phyloP scores from a whole-genome alignment of 2,797 vertebrate species.

The Cetoscarus ocellatus region DNA sequence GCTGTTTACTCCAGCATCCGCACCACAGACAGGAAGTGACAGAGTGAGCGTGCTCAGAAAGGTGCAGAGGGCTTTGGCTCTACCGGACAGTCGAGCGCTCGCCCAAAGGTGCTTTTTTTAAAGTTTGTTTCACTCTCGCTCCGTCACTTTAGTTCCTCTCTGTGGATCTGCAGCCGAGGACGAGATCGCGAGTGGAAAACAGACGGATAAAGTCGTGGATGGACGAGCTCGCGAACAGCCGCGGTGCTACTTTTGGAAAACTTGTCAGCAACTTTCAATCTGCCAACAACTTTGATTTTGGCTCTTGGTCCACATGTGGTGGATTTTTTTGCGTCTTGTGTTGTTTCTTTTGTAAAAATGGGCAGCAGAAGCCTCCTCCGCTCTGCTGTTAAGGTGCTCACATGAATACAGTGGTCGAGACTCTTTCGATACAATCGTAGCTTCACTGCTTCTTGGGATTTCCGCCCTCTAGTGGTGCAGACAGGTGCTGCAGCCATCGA shows the following conservation, averaged over 20 bases:
- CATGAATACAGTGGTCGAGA: constrained; percentile 75
- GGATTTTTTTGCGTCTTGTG: constrained; percentile 36
- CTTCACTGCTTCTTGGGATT: constrained; percentile 56
- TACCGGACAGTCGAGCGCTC: constrained; percentile 42
- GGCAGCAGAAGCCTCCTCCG: constrained; percentile 44
- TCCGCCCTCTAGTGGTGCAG: constrained; percentile 52
- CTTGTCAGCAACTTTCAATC: constrained; percentile 43
- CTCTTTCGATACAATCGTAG: constrained; percentile 67
- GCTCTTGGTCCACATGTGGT: constrained; percentile 17
- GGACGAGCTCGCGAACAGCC: constrained; percentile 24
- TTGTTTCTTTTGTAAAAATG: constrained; percentile 45
- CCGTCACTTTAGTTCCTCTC: constrained; percentile 35
- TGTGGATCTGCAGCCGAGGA: constrained; percentile 34
- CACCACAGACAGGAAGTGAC: constrained; percentile 67
- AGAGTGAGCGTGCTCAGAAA: constrained; percentile 70
- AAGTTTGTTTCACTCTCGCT: constrained; percentile 41
- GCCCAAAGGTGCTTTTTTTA: constrained; percentile 78
- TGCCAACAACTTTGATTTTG: constrained; percentile 59
- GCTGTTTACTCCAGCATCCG: constrained; percentile 37
- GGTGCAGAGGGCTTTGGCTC: constrained; percentile 74
- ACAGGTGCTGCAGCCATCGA: constrained; percentile 33
- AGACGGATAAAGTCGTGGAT: constrained; percentile 28
- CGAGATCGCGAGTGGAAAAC: constrained; percentile 11
- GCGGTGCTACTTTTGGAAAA: constrained; percentile 42
- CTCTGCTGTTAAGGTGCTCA: constrained; percentile 73